phyloP scores from a whole-genome alignment of 35 echinoderm and acorn worm species.

The Lytechinus variegatus region DNA sequence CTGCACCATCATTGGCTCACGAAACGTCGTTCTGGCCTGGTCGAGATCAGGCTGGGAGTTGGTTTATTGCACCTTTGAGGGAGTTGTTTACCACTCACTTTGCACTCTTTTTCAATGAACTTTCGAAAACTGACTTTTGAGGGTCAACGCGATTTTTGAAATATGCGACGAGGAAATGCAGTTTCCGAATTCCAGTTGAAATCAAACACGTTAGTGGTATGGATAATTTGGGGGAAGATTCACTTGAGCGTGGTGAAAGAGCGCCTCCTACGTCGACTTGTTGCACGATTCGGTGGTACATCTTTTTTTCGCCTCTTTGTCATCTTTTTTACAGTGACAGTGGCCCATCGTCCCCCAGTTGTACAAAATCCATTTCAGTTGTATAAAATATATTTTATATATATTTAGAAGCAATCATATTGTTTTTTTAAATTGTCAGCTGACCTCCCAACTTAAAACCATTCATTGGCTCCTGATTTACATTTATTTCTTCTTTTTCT shows the following conservation, averaged over 20 bases:
- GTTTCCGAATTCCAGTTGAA: slow-evolving; percentile 17
- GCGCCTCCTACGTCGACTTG: neutral
- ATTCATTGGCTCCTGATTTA: too few relatives aligned
- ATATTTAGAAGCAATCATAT: too few relatives aligned
- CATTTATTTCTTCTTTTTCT: too few relatives aligned
- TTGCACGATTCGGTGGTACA: too few relatives aligned
- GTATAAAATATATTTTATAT: too few relatives aligned
- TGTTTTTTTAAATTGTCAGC: too few relatives aligned
- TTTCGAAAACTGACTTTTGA: slow-evolving; percentile 27
- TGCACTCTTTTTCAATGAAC: neutral
- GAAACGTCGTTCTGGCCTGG: neutral
- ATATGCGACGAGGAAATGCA: neutral
- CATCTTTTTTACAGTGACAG: too few relatives aligned
- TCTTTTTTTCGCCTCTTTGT: too few relatives aligned
- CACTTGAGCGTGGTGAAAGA: neutral
- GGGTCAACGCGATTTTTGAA: neutral
- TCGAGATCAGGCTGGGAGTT: neutral
- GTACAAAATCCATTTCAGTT: too few relatives aligned
- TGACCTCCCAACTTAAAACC: too few relatives aligned
- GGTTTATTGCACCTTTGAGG: neutral
- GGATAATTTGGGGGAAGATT: neutral
- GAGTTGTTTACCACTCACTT: neutral
- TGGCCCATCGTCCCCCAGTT: too few relatives aligned
- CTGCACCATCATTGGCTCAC: neutral
- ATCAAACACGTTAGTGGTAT: neutral